phyloP scores from a whole-genome alignment of 2,797 vertebrate species.

The Gouania willdenowi region DNA sequence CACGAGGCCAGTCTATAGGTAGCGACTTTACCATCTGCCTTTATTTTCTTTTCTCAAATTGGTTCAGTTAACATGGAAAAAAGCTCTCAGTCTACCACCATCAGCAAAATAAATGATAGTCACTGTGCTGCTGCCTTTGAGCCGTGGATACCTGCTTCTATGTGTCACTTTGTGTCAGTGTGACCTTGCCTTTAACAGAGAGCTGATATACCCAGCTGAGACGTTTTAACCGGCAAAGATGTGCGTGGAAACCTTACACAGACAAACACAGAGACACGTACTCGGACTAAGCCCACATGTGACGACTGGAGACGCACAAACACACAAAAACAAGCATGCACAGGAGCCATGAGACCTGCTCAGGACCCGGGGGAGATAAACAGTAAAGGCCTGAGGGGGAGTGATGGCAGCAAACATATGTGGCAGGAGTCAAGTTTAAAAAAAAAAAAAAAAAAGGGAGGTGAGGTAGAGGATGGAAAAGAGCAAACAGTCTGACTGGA shows the following conservation, averaged over 20 bases:
- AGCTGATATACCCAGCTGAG: slow-evolving; percentile 36
- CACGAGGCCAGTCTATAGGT: background rate
- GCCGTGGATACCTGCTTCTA: slow-evolving; percentile 26
- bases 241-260: slow-evolving; percentile 20
- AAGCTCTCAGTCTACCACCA: slow-evolving; percentile 1
- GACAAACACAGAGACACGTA: slow-evolving; percentile 27
- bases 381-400: slow-evolving; percentile 27
- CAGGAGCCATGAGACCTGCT: slow-evolving; percentile 1
- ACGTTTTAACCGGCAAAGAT: slow-evolving; percentile 53
- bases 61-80: background rate
- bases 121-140: background rate
- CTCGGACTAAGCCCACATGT: slow-evolving; percentile 10
- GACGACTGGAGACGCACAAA: slow-evolving; percentile 16
- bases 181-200: slow-evolving; percentile 59
- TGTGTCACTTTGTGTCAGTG: slow-evolving; percentile 33
- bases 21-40: background rate
- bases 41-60: background rate
- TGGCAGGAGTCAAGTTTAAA: slow-evolving; percentile 40
- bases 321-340: slow-evolving; percentile 1
- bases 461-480: background rate
- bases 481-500: slow-evolving; percentile 25
- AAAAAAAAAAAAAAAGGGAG: slow-evolving; percentile 28
- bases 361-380: slow-evolving; percentile 25
- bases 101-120: background rate
- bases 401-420: slow-evolving; percentile 46